A percentile compares a stretch with the other conserved stretches of the same genome.
phyloP scores from a whole-genome alignment of 2,888 invertebrate genomes.

The Phymatocera aterrima region DNA sequence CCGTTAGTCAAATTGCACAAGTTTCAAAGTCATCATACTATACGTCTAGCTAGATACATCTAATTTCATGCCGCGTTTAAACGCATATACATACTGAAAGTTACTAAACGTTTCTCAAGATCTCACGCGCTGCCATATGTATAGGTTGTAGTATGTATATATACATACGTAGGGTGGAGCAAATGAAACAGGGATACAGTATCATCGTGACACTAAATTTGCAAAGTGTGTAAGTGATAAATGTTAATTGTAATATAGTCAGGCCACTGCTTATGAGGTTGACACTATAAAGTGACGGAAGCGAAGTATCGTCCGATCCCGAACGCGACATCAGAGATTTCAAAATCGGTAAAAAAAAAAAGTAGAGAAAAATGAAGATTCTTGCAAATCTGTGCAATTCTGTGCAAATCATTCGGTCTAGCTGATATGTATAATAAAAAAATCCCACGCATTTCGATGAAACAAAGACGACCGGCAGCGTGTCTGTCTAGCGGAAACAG shows the following conservation, averaged over 20 bases:
- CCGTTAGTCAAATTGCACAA: conserved; percentile 25
- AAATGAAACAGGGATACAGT: background rate
- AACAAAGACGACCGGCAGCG: background rate
- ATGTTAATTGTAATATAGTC: too few relatives aligned
- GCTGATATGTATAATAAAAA: too few relatives aligned
- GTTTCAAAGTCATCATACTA: conserved; percentile 3
- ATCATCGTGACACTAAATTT: background rate
- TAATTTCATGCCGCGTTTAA: background rate
- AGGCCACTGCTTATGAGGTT: too few relatives aligned
- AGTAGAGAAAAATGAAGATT: too few relatives aligned
- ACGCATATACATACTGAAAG: too few relatives aligned
- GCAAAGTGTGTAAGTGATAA: background rate
- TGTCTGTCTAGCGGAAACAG: background rate
- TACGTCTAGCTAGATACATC: background rate
- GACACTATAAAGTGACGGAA: too few relatives aligned
- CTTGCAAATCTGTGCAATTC: too few relatives aligned
- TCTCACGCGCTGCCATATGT: background rate
- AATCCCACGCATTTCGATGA: conserved; percentile 11
- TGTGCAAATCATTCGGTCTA: too few relatives aligned
- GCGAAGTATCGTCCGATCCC: too few relatives aligned
- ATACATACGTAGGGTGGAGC: background rate
- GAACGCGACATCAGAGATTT: too few relatives aligned
- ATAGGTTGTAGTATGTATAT: too few relatives aligned
- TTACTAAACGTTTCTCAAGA: background rate
- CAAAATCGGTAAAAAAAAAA: too few relatives aligned